A percentile compares a stretch with the other conserved stretches of the same genome.
These are phyloP conservation scores for Ictidomys tridecemlineatus DNA, from an alignment of 2,113 vertebrate species.

Conservation along the genomic window DNA sequence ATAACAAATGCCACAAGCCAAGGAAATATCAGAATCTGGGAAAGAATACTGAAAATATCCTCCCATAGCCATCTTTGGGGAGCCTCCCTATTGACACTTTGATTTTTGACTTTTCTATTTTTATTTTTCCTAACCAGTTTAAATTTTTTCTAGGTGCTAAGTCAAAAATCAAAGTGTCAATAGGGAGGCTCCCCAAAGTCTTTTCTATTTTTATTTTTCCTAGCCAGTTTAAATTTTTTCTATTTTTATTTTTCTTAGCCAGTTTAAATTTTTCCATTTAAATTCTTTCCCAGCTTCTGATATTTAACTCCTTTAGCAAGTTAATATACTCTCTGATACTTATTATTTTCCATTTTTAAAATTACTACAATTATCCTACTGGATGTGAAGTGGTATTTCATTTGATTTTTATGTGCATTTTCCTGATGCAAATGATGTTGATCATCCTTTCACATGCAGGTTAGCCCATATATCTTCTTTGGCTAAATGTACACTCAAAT, in stretches of 20 bases:
- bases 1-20: background rate
- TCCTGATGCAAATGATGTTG: background rate
- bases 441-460: conserved; percentile 9
- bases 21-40: background rate
- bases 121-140: too few species aligned
- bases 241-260: too few species aligned
- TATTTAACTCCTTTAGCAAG: background rate
- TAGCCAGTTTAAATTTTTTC: too few species aligned
- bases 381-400: background rate
- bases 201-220: too few species aligned
- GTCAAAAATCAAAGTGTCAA: too few species aligned
- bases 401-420: conserved; percentile 25
- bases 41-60: background rate
- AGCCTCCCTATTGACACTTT: background rate
- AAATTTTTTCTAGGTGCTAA: too few species aligned
- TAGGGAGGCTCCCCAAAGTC: too few species aligned
- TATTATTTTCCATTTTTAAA: conserved; percentile 23
- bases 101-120: background rate
- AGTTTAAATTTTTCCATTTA: too few species aligned
- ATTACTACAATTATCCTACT: background rate
- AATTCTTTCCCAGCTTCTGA: too few species aligned
- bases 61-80: background rate
- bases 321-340: background rate
- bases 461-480: background rate
- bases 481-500: conserved; percentile 32